These are phyloP conservation scores for Pseudomyrmex dendroicus DNA, from an alignment of 1,140 invertebrate genomes.

Conservation along the genomic window DNA sequence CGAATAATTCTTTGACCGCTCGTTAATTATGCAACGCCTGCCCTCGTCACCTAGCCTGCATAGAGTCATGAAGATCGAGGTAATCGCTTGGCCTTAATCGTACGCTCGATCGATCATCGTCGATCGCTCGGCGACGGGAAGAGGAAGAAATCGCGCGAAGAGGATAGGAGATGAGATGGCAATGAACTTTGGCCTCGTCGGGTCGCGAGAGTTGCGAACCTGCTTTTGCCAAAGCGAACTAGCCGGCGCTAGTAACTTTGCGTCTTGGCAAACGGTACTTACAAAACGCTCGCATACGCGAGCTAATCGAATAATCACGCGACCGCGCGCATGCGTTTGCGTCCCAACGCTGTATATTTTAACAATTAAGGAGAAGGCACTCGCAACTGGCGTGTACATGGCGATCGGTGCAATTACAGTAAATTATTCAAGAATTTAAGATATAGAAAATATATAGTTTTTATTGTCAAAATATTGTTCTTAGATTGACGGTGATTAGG, in stretches of 20 bases:
- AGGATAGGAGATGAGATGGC: slow-evolving; percentile 18
- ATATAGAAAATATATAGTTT: not conserved
- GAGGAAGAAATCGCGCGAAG: slow-evolving; percentile 19
- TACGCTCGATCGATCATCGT: slow-evolving; percentile 66
- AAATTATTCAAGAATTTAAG: not conserved
- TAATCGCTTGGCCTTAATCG: slow-evolving; percentile 73
- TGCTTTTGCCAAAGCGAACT: slow-evolving; percentile 35
- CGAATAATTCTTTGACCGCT: slow-evolving; percentile 69
- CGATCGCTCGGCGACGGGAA: slow-evolving; percentile 30
- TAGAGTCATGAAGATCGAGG: slow-evolving; percentile 53
- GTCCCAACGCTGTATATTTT: not conserved
- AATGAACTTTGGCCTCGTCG: slow-evolving; percentile 50
- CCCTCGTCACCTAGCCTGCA: slow-evolving; percentile 60
- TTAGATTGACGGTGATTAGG: slow-evolving; percentile 3
- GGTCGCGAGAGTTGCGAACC: slow-evolving; percentile 30
- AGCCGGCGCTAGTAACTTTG: slow-evolving; percentile 31
- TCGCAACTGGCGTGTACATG: slow-evolving; percentile 2
- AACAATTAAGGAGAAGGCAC: slow-evolving; percentile 29
- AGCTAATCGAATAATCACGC: slow-evolving; percentile 34
- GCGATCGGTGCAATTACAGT: not conserved
- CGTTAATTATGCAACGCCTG: slow-evolving; percentile 76
- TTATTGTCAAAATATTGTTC: not conserved
- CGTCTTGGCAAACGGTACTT: slow-evolving; percentile 29
- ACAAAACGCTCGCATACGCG: slow-evolving; percentile 4
- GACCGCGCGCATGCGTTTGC: not conserved